Evolutionary conservation across 2,888 invertebrate genomes (phyloP), one percentile per base, ranked within the genome.

Genomic region (Amphimallon solstitiale): DNA sequence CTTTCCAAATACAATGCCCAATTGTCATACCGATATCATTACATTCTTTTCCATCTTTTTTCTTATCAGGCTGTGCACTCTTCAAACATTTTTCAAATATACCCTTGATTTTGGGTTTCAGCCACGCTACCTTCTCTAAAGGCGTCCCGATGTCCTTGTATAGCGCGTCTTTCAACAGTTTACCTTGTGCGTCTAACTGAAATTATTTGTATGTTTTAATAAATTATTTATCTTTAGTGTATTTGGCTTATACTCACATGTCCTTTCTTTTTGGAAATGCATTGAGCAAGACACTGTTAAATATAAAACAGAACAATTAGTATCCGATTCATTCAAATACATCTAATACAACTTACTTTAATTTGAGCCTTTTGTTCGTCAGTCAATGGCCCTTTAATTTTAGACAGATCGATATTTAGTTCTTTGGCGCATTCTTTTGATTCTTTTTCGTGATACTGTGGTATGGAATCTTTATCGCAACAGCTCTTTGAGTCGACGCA

Each of bases 1-100:
- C 78, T 64, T 75, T 77, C 75, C 80, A 82, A 46, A 83, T 63
- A 70, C 83, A 83, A 65, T 80, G 80, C 19, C 74, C 76, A 43
- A 80, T 29, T 0, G 51, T 51, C 48, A 49, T 19, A 21, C 40
- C 63, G 14, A 63, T 43, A n/a, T 63, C 63, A 9, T 63, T 63
- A 19, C 63, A 63, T 29, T 51, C 5, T 21, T 63, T 49, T n/a
- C n/a, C n/a, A 2, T 15, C 37, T 51, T 15, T 4, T 21, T 10
- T n/a, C 6, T 51, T 17, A 10, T 35, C 15, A 14, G 40, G 12
- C 21, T 2, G n/a, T 2, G 19, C 23, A 38, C 15, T 23, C 0
- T 40, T n/a, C 5, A 63, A 14, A 17, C 63, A 63, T 6, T 9
- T 38, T 12, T 23, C 40, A 17, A 51, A 34, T 10, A 63, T 34